Base-by-base conservation (phyloP, 2,888 invertebrate genomes). In the Drosophila kanekoi region DNA sequence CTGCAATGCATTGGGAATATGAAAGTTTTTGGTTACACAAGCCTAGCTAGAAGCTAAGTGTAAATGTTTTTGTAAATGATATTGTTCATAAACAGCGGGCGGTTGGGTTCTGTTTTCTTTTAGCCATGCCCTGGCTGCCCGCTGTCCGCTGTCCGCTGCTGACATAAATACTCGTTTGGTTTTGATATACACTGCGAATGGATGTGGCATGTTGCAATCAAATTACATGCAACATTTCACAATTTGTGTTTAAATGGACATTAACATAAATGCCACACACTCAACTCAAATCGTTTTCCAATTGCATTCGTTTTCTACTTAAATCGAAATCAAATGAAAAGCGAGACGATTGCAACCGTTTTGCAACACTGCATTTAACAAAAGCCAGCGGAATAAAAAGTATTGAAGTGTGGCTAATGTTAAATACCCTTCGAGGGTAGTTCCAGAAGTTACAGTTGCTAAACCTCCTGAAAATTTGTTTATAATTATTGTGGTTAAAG, bases 251-350 rank as follows among this genome's bases (percentile, higher is more conserved):
- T 64, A 81, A 77, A 66, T 59, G 60, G 44, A 59, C 58, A 80
- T 77, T 63, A 59, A 47, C 48, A 23, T 47, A 71, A 74, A 52
- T 47, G 41, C 52, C 62, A 40, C 28, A 40, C 28, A 28, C 28
- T 28, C 28, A 28, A 28, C 37, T 60, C 41, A 58, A 71, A 76
- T 66, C 61, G 61, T 41, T 72, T 79, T 76, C 23, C 32, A 78
- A 72, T 73, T 77, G 69, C 62, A 51, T 59, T 73, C 48, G 35
- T 66, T 80, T 77, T 62, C 64, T 47, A 73, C 54, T 77, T 66
- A 65, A 77, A 61, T 45, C 47, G 58, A 63, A 69, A 66, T 78
- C 65, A 77, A 80, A 66, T 68, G 80, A 72, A 77, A 79, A 76
- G 65, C 56, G 60, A 60, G 35, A 28, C 60, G 37, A 67, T 77